These are phyloP conservation scores for Hozukius guyotensis DNA, from an alignment of 2,797 vertebrate species.

Conservation along the genomic window DNA sequence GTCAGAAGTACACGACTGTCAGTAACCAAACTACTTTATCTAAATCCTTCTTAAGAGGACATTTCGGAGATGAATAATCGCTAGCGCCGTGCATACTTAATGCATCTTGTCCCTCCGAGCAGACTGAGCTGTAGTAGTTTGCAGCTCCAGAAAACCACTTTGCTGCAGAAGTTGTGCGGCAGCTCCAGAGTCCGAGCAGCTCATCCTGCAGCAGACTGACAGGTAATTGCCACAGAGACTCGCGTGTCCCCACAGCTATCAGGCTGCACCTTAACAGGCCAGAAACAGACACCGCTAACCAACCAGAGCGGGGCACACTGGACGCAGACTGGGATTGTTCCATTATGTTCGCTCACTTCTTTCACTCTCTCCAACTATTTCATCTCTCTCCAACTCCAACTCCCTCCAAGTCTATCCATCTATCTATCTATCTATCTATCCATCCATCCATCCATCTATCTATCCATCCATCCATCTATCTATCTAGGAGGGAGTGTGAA, in stretches of 20 bases:
- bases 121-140: slow-evolving; percentile 7
- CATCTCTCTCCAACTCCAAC: neutral
- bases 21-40: neutral
- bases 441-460: neutral
- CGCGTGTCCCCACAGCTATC: slow-evolving; percentile 58
- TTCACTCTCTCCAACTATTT: slow-evolving; percentile 3
- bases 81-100: slow-evolving; percentile 23
- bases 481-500: neutral
- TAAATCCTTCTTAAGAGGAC: slow-evolving; percentile 14
- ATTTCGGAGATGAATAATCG: slow-evolving; percentile 8
- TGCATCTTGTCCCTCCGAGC: neutral
- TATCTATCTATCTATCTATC: neutral
- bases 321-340: slow-evolving; percentile 43
- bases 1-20: neutral
- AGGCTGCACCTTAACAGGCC: slow-evolving; percentile 48
- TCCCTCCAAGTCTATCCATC: neutral
- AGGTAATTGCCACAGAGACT: slow-evolving; percentile 73
- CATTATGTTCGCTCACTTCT: slow-evolving; percentile 24
- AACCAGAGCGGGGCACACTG: slow-evolving; percentile 18
- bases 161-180: slow-evolving; percentile 22
- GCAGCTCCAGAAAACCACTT: slow-evolving; percentile 5
- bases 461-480: neutral
- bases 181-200: slow-evolving; percentile 15
- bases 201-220: slow-evolving; percentile 50
- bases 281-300: slow-evolving; percentile 21